Conservation (phyloP, 2,888 invertebrate genomes). For the Drosophila kambysellisi region DNA sequence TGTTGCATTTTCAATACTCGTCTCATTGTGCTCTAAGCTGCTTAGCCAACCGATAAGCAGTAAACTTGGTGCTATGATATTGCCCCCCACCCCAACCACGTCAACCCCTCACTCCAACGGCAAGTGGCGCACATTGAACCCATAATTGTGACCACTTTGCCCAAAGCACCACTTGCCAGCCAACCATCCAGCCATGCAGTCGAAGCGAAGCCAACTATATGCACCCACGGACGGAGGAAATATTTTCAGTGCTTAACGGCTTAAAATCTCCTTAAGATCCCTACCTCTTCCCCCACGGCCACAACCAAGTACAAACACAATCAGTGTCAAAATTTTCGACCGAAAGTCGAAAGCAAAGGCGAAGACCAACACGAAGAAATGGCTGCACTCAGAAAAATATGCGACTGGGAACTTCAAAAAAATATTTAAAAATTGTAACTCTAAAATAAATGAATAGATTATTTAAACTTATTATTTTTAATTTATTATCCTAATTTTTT, state of each 20-base stretch:
- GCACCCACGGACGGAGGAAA: constrained; percentile 48
- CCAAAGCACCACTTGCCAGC: constrained; percentile 41
- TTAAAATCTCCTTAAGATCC: constrained; percentile 44
- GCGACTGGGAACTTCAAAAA: neutral
- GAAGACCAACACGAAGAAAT: constrained; percentile 27
- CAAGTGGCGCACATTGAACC: constrained; percentile 40
- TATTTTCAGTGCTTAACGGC: constrained; percentile 72
- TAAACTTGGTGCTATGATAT: constrained; percentile 22
- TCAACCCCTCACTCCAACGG: neutral
- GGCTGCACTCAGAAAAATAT: constrained; percentile 6
- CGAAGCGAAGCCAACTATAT: constrained; percentile 7
- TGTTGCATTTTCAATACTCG: constrained; percentile 34
- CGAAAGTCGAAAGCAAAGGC: constrained; percentile 33
- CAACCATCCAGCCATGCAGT: constrained; percentile 13
- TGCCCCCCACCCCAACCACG: neutral
- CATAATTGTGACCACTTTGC: constrained; percentile 66
- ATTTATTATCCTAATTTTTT: neutral
- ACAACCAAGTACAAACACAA: constrained; percentile 64
- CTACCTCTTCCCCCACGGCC: neutral
- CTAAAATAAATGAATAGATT: neutral
- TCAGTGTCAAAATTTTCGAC: constrained; percentile 78
- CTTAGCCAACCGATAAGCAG: constrained; percentile 35
- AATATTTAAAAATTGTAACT: neutral
- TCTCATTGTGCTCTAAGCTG: constrained; percentile 35
- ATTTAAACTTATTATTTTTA: neutral